Conservation (phyloP, 53 echinoderm and acorn worm genomes). For the Hippasteria phrygiana region DNA sequence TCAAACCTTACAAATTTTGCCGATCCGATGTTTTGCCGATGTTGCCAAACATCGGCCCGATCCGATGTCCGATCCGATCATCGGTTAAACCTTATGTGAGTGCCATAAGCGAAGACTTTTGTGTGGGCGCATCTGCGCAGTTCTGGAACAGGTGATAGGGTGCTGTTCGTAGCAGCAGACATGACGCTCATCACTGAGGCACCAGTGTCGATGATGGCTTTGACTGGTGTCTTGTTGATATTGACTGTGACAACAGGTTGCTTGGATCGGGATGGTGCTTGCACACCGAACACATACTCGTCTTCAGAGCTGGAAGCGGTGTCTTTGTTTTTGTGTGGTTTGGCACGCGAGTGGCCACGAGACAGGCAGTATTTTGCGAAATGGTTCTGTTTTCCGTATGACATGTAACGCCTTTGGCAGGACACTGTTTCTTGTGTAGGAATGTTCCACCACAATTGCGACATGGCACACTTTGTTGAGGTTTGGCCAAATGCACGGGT, state of each 20-base stretch:
- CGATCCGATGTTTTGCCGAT: too few relatives aligned
- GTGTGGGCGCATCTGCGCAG: not conserved
- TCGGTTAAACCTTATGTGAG: too few relatives aligned
- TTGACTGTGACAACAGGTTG: not conserved
- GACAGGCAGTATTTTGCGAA: slow-evolving; percentile 8
- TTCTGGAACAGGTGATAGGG: not conserved
- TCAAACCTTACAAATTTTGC: too few relatives aligned
- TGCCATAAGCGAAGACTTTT: slow-evolving; percentile 33
- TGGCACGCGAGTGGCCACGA: not conserved
- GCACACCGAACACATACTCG: not conserved
- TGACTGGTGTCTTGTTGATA: not conserved
- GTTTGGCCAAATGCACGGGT: not conserved
- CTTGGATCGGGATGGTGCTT: not conserved
- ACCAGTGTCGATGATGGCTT: slow-evolving; percentile 11
- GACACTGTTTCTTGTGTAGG: slow-evolving; percentile 44
- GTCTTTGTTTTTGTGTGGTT: not conserved
- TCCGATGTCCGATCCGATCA: too few relatives aligned
- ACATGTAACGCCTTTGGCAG: slow-evolving; percentile 23
- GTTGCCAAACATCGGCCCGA: too few relatives aligned
- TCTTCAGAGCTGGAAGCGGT: not conserved
- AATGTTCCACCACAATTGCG: slow-evolving; percentile 58
- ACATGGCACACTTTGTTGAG: not conserved
- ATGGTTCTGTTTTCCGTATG: not conserved
- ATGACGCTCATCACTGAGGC: not conserved
- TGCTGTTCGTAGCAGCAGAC: not conserved